These are phyloP conservation scores for Caenorhabditis zanzibari DNA, from an alignment of 2,888 invertebrate species.

Conservation along the genomic window DNA sequence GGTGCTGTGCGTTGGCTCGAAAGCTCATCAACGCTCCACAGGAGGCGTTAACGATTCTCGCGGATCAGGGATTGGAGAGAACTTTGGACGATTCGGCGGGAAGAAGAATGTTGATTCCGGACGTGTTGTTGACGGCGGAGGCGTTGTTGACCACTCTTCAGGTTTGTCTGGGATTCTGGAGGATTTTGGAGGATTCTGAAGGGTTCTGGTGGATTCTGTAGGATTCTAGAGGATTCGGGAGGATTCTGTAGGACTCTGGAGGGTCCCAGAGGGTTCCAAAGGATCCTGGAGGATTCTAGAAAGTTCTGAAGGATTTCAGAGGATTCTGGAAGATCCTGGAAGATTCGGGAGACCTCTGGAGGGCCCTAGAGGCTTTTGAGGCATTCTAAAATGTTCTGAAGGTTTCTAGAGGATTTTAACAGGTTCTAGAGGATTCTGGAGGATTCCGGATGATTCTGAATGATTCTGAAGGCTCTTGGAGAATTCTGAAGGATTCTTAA, in stretches of 20 bases:
- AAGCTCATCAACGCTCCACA: slow-evolving; percentile 91
- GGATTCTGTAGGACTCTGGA: not conserved
- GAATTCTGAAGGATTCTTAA: no score
- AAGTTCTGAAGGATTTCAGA: no score
- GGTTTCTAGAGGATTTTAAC: no score
- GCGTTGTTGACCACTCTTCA: slow-evolving; percentile 89
- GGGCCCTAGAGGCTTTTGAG: no score
- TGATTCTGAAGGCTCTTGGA: no score
- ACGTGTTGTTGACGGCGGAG: slow-evolving; percentile 95
- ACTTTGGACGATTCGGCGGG: slow-evolving; percentile 94
- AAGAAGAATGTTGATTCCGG: slow-evolving; percentile 92
- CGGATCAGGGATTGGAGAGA: slow-evolving; percentile 96
- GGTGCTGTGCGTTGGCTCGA: slow-evolving; percentile 94
- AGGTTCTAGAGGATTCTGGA: no score
- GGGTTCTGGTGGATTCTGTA: not conserved
- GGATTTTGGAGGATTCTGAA: not conserved
- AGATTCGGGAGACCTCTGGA: no score
- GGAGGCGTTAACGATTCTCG: slow-evolving; percentile 78
- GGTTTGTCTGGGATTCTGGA: slow-evolving; percentile 50
- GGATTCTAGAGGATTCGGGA: not conserved
- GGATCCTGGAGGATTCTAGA: no score
- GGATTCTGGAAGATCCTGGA: no score
- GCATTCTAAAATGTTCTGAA: no score
- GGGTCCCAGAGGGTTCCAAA: no score
- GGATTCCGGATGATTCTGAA: no score